Percentiles rank a stretch among this genome's conserved stretches.
Evolutionary conservation across 2,113 vertebrate genomes (phyloP).

Genomic region (Cavia porcellus): DNA sequence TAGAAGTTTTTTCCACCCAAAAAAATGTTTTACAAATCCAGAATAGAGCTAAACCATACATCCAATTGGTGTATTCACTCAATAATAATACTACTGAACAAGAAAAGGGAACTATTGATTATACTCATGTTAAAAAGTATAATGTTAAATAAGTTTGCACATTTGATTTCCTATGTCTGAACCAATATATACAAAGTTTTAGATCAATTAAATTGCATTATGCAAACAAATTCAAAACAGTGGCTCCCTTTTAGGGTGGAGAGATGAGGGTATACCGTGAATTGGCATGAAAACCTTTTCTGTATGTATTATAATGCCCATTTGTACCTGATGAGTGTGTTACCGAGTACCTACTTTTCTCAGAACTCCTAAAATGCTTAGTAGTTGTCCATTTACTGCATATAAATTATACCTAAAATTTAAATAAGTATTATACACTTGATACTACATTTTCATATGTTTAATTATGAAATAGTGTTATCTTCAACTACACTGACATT

Average conservation of each 20-base stretch:
- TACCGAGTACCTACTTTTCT: neutral
- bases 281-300: neutral
- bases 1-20: neutral
- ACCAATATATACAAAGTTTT: neutral
- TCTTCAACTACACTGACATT: neutral
- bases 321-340: neutral
- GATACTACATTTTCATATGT: neutral
- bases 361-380: neutral
- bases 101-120: neutral
- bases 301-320: neutral
- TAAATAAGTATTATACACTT: conserved; percentile 23
- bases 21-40: neutral
- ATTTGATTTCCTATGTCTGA: neutral
- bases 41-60: neutral
- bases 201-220: neutral
- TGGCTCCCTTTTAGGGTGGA: neutral
- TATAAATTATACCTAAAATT: neutral
- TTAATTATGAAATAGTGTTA: neutral
- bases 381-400: neutral
- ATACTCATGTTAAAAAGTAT: neutral
- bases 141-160: neutral
- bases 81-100: neutral
- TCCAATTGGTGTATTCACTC: neutral
- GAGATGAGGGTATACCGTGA: neutral
- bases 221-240: neutral